Base-by-base conservation (phyloP, 2,888 invertebrate genomes). In the Cistogaster globosa region DNA sequence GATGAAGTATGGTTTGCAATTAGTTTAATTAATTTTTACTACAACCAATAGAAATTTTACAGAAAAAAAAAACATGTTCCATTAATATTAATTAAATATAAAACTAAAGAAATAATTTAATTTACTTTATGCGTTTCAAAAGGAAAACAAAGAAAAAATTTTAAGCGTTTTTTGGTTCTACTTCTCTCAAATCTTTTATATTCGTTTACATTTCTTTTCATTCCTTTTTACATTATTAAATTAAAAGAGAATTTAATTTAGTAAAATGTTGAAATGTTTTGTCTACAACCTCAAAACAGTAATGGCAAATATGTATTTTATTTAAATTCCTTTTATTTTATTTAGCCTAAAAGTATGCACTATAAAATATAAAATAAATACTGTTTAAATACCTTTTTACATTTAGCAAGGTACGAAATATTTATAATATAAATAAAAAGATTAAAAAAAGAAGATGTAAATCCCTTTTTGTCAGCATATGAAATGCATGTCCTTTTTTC, bases 1-100 rank as follows among this genome's bases (percentile, higher is more conserved):
- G 87, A 85, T 85, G 84, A 83, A 72, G 68, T 75, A 48, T 71
- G 63, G 18, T 79, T 67, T 32, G 58, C 71, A 76, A 68, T 62
- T 81, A 63, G 62, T 74, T 58, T 26, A 82, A 86, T 75, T 75
- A 38, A 42, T 51, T 67, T 51, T 32, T 8, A n/a, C 26, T 42
- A 26, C n/a, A 16, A 12, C 38, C 8, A 75, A 45, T 11, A 36
- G 60, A 48, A 51, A 4, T 11, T 38, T 0, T 4, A 26, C 1
- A 16, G 38, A 16, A 32, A 32, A 6, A 0, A 32, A 26, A 0
- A 2, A 45, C 12, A n/a, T 58, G 9, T 20, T 42, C 48, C 48
- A 74, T 14, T 62, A 38, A 74, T 74, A 63, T 38, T 63, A 48
- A 62, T 62, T 74, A 36, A n/a, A n/a, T 22, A 26, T 2, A 45